These are phyloP conservation scores for Dicrurus megarhynchus DNA, from an alignment of 2,113 vertebrate species.

Conservation along the genomic window DNA sequence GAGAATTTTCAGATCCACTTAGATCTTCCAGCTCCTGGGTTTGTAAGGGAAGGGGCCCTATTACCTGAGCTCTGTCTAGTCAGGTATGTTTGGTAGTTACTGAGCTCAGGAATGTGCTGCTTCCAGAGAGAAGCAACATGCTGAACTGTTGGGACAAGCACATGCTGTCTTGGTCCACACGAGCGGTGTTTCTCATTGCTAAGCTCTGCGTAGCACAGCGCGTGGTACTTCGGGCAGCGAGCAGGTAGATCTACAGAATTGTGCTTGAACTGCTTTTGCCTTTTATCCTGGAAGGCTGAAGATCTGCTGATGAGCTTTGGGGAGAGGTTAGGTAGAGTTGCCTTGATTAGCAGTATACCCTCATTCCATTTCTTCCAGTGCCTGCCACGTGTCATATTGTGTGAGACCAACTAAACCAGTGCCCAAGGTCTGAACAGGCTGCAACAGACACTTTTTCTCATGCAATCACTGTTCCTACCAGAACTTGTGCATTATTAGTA, in stretches of 20 bases:
- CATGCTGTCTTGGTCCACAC: fast-evolving
- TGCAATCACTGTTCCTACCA: neutral
- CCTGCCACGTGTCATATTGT: neutral
- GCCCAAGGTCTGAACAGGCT: neutral
- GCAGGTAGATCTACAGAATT: neutral
- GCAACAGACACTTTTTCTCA: neutral
- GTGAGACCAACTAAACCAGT: neutral
- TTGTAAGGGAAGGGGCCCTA: neutral
- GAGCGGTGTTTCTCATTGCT: neutral
- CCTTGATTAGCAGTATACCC: neutral
- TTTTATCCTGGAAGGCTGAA: neutral
- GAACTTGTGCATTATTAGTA: neutral
- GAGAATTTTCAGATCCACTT: neutral
- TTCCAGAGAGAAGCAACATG: neutral
- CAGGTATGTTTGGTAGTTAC: neutral
- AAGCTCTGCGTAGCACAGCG: neutral
- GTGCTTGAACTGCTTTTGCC: neutral
- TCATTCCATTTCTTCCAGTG: neutral
- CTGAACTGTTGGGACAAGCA: neutral
- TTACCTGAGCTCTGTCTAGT: neutral
- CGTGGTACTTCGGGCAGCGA: neutral
- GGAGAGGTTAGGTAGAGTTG: neutral
- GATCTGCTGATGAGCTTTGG: neutral
- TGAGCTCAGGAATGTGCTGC: neutral
- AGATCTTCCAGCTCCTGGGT: neutral